Evolutionary conservation across 2,888 invertebrate species (phyloP).

Genomic region (Yponomeuta evonymella): DNA sequence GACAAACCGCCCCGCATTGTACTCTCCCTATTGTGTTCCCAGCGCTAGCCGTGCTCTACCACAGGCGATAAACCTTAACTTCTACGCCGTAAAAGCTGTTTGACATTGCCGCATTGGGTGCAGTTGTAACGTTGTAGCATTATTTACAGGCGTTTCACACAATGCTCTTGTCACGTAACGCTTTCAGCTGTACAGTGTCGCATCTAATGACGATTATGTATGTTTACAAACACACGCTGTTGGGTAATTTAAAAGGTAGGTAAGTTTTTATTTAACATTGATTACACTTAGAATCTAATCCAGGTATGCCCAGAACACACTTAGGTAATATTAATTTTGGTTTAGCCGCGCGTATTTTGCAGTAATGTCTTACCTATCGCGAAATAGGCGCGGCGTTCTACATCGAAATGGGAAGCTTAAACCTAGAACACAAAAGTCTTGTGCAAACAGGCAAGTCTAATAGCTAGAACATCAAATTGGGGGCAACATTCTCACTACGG

Average conservation of each 20-base stretch:
- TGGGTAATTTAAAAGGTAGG: not conserved
- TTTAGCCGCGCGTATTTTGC: not conserved
- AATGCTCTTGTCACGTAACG: conserved; percentile 7
- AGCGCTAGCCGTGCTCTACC: not conserved
- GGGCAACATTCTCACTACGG: conserved; percentile 2
- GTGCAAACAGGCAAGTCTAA: conserved; percentile 7
- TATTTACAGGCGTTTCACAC: not conserved
- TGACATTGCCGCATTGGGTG: not conserved
- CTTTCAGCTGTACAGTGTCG: not conserved
- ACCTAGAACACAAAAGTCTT: conserved; percentile 1
- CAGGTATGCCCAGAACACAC: not conserved
- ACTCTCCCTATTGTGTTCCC: conserved; percentile 3
- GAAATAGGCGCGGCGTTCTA: not conserved
- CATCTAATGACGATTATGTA: not conserved
- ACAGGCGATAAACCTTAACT: not conserved
- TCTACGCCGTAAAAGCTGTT: not conserved
- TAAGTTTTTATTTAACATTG: not conserved
- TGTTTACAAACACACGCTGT: not conserved
- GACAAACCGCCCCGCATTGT: conserved; percentile 6
- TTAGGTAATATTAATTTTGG: not conserved
- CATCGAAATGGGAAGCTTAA: not conserved
- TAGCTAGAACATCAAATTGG: conserved; percentile 10
- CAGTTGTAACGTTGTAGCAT: not conserved
- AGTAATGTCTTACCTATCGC: not conserved
- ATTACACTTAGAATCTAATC: conserved; percentile 1